Evolutionary conservation across 2,888 invertebrate species (phyloP), one percentile per base, ranked within the genome.

Genomic region (Syrphus vitripennis): DNA sequence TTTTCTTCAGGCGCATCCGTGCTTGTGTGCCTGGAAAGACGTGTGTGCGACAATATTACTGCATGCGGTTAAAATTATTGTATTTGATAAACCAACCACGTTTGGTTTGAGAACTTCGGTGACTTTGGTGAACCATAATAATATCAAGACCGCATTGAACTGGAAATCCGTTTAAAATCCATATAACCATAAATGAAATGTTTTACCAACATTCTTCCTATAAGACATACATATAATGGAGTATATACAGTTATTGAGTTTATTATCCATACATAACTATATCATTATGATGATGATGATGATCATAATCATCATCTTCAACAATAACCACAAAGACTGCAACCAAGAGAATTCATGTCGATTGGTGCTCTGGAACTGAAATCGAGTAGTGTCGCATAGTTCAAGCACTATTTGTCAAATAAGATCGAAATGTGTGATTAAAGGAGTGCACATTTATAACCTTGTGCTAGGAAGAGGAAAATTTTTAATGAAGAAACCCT

Each of bases 1-100:
- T 63, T 37, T 57, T 21, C 21, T 67, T 21, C 10, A 19, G 45
- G 71, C 31, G 83, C 80, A 84, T 59, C 67, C 83, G 76, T 84
- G 83, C 79, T 34, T 71, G 79, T 31, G 42, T 19, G 65, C 24
- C 45, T 79, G 45, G 14, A 21, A 24, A 45, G 70, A 75, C 75
- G 79, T 74, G 71, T 74, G 71, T 80, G 75, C 61, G 80, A 84
- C 71, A 76, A 65, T 37, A 31, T 59, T 67, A 37, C 70, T 80
- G 76, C 65, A 82, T 83, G 80, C 76, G 26, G 50, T 37, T 72
- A 55, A 65, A 81, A 81, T 72, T 81, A 81, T 76, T 69, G 69
- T 69, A 61, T 76, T 77, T 77, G 80, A 72, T 72, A 80, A 72
- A 69, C 72, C 72, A 63, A 72, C 84, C 75, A 76, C 76, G 84